Conservation (phyloP, 2,888 invertebrate species). For the Trissolcus japonicus region DNA sequence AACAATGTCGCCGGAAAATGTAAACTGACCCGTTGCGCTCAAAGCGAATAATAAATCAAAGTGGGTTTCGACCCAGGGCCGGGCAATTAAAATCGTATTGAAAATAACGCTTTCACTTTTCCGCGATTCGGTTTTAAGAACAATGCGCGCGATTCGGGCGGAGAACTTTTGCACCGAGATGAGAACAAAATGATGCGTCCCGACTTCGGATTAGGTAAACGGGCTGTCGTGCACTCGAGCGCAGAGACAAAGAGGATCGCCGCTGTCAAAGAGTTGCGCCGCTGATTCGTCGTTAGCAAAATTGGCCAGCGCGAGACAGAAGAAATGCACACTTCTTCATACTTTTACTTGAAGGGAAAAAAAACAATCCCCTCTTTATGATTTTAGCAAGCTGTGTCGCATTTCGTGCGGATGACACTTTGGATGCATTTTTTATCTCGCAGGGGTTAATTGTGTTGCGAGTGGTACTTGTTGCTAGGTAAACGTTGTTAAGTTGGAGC, state of each 20-base stretch:
- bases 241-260: conserved; percentile 24
- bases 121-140: conserved; percentile 11
- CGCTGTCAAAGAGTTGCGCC: conserved; percentile 25
- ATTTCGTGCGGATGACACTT: not conserved
- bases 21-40: not conserved
- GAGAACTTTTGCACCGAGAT: not conserved
- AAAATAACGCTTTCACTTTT: conserved; percentile 24
- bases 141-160: conserved; percentile 4
- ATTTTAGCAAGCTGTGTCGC: conserved; percentile 3
- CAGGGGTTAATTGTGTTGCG: conserved; percentile 20
- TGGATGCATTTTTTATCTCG: not conserved
- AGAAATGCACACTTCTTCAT: not conserved
- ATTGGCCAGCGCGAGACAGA: not conserved
- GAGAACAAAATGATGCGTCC: conserved; percentile 20
- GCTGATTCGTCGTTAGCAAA: conserved; percentile 38
- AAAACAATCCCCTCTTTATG: not conserved
- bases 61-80: conserved; percentile 3
- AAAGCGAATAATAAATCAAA: conserved; percentile 22
- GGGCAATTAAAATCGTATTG: conserved; percentile 11
- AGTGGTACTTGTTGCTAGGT: conserved; percentile 18
- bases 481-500: conserved; percentile 14
- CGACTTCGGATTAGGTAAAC: conserved; percentile 27
- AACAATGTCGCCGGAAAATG: not conserved
- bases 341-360: too few relatives aligned
- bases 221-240: not conserved